Evolutionary conservation across 2,888 invertebrate species (phyloP).

Genomic region (Eupithecia abbreviata): DNA sequence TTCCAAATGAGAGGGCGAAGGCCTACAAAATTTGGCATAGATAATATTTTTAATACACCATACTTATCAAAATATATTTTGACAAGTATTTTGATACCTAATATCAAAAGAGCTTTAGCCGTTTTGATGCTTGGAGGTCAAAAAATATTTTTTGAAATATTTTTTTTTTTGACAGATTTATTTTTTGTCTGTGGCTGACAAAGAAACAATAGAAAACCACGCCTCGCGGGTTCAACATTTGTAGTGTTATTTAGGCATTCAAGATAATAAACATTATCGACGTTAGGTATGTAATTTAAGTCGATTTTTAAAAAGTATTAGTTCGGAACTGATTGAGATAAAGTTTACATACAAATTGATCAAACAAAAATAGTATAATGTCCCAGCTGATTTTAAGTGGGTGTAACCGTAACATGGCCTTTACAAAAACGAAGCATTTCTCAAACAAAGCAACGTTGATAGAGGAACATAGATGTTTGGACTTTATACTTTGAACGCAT

Average conservation of each 20-base stretch:
- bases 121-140: neutral
- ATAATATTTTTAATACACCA: too few relatives aligned
- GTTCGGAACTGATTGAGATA: neutral
- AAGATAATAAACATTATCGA: neutral
- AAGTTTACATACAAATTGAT: neutral
- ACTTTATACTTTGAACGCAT: too few relatives aligned
- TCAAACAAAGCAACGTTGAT: too few relatives aligned
- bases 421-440: too few relatives aligned
- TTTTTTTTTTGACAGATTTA: too few relatives aligned
- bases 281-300: neutral
- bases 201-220: neutral
- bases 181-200: too few relatives aligned
- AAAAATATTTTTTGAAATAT: neutral
- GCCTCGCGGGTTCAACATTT: neutral
- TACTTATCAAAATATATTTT: neutral
- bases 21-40: too few relatives aligned
- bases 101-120: neutral
- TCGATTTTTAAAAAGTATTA: neutral
- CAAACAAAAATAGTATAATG: neutral
- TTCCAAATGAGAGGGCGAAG: neutral
- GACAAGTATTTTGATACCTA: too few relatives aligned
- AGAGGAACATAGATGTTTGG: too few relatives aligned
- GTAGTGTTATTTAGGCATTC: neutral
- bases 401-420: too few relatives aligned
- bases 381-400: neutral